Base-by-base conservation (phyloP, 1,140 invertebrate genomes). In the Zaprionus tsacasi region DNA sequence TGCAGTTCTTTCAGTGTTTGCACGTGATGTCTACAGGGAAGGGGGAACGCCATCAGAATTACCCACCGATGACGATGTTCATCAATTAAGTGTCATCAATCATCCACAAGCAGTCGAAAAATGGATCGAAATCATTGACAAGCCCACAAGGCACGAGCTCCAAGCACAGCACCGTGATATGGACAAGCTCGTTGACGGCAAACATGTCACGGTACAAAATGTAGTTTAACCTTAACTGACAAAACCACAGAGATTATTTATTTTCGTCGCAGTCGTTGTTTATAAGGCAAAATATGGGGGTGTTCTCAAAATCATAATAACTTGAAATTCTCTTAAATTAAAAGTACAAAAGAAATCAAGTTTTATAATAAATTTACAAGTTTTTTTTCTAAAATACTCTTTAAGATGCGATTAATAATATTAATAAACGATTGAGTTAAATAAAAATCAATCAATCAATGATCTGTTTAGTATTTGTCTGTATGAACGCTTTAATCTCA, bases 81-180 rank as follows among this genome's bases (percentile, higher is more conserved):
- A 78, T 88, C 83, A 89, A 89, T 89, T 89, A 89, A 89, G 78
- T 89, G 78, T 79, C 85, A 89, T 89, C 85, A 89, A 89, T 89
- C 85, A 89, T 89, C 75, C 55, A 58, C 63, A 69, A 63, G 59
- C 58, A 55, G 57, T 33, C 61, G 30, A 64, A 69, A 69, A 72
- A 58, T 76, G 72, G 71, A 79, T 79, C 83, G 68, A 83, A 82
- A 88, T 80, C 78, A 79, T 66, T 61, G 74, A 78, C 73, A 82
- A 72, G 68, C 58, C 13, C 38, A 15, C 0, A 15, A 45, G 2
- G 2, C n/a, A 45, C 40, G n/a, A 45, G 52, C 4, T 6, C 3
- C 27, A 30, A 4, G 27, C 27, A 30, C 27, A 30, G 27, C 27
- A 30, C 48, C 36, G 65, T 52, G 58, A 74, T 48, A 68, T 38